Percentiles rank a stretch among this genome's conserved stretches.
Conservation (phyloP, 2,113 vertebrate species). For the Camarhynchus parvulus region DNA sequence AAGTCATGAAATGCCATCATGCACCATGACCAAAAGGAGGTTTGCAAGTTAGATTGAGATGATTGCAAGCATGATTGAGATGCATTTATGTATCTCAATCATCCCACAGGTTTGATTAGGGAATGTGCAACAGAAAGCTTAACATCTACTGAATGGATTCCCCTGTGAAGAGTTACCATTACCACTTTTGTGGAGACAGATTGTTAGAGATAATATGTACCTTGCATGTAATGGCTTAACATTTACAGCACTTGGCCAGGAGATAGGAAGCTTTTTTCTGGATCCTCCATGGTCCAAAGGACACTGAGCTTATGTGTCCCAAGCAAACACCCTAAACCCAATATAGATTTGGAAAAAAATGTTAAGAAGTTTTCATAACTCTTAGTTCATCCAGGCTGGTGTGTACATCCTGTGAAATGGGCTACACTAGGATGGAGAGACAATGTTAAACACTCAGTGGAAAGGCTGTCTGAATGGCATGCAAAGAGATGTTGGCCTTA, state of each 20-base stretch:
- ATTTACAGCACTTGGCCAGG: neutral
- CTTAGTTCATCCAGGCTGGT: neutral
- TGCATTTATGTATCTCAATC: neutral
- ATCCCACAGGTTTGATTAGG: neutral
- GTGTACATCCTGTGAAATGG: neutral
- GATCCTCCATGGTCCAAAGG: neutral
- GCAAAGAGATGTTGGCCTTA: neutral
- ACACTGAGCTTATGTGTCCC: neutral
- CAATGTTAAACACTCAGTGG: neutral
- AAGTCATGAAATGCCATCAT: neutral
- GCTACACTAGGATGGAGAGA: rapidly evolving
- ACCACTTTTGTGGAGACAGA: neutral
- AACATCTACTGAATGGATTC: neutral
- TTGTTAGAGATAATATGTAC: neutral
- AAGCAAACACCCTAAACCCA: neutral
- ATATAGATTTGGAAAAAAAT: neutral
- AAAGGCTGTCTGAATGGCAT: neutral
- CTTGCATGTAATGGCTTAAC: neutral
- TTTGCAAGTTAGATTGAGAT: neutral
- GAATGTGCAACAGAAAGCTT: neutral
- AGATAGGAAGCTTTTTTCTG: neutral
- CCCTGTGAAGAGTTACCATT: rapidly evolving
- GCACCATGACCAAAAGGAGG: neutral
- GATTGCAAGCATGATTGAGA: too few relatives aligned
- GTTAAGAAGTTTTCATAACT: rapidly evolving